Evolutionary conservation across 2,113 vertebrate genomes (phyloP).

Genomic region (Lepidothrix coronata): DNA sequence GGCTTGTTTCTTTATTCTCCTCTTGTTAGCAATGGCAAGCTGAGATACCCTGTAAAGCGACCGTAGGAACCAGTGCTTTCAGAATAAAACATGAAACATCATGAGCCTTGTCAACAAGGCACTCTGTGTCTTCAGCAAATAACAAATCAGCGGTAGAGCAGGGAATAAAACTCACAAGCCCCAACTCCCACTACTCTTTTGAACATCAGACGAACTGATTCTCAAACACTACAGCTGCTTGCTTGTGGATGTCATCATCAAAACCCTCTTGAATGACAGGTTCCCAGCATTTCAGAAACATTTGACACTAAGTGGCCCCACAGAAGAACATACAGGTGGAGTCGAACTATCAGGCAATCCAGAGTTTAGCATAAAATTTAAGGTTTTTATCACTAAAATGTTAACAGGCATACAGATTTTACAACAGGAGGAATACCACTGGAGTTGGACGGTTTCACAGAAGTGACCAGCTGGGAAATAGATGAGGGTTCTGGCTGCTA

Average conservation of each 20-base stretch:
- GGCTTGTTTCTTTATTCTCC: neutral
- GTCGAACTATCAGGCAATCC: neutral
- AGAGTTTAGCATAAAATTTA: neutral
- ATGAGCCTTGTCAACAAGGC: neutral
- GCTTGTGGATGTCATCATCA: neutral
- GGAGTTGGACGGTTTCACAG: neutral
- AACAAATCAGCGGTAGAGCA: neutral
- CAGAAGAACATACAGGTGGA: neutral
- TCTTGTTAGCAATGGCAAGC: neutral
- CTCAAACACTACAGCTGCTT: neutral
- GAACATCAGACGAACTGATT: neutral
- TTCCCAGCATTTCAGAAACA: neutral
- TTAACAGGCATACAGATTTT: neutral
- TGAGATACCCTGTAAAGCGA: neutral
- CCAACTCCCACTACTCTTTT: neutral
- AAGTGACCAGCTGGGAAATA: neutral
- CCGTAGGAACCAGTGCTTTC: neutral
- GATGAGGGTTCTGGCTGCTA: neutral
- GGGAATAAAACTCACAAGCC: neutral
- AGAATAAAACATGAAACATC: neutral
- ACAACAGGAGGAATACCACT: neutral
- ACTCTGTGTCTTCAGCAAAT: neutral
- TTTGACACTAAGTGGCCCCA: neutral
- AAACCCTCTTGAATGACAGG: neutral
- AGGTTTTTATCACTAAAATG: neutral